Base-by-base conservation (phyloP, 2,888 invertebrate species). In the Acrobasis repandana region DNA sequence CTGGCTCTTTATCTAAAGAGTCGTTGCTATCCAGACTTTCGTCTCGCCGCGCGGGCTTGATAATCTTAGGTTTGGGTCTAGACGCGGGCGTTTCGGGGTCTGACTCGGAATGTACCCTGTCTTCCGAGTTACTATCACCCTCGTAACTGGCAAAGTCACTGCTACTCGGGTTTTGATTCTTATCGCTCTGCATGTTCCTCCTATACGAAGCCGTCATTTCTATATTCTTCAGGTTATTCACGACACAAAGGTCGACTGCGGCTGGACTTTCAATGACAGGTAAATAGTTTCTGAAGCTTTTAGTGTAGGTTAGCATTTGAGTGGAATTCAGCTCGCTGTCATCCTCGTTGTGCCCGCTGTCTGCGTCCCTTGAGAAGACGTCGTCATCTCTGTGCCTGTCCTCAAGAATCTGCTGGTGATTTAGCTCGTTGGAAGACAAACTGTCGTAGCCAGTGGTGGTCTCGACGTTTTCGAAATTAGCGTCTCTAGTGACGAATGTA, bases 331-430 rank as follows among this genome's bases (percentile, higher is more conserved):
- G 90, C 76, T 95, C 95, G 20, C 95, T 94, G 70, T 95, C 95
- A 60, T 95, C 95, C 63, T 95, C 96, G 72, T 95, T 95, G 59
- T 95, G 95, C 1, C 95, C 95, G 75, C 95, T 96, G 66, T 96
- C 90, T 0, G 70, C 73, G 57, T 85, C 89, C 63, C 83, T 72
- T 1, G 84, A 82, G 65, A 84, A 81, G 8, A 79, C 77, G 54
- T 83, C 85, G 46, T 85, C 86, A 34, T 86, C 85, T 36, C 69
- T 66, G 6, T 77, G 82, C 38, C 79, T 68, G 11, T 88, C 85
- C 64, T 88, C 86, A 6, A 68, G 70, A 43, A 89, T 73, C 64
- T 83, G 84, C 62, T 88, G 88, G 65, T 90, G 89, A 58, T 80
- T 86, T 1, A 79, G 68, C 60, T 94, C 93, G 62, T 88, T 92